Conservation (phyloP, 2,888 invertebrate species). For the Drosophila incognita region DNA sequence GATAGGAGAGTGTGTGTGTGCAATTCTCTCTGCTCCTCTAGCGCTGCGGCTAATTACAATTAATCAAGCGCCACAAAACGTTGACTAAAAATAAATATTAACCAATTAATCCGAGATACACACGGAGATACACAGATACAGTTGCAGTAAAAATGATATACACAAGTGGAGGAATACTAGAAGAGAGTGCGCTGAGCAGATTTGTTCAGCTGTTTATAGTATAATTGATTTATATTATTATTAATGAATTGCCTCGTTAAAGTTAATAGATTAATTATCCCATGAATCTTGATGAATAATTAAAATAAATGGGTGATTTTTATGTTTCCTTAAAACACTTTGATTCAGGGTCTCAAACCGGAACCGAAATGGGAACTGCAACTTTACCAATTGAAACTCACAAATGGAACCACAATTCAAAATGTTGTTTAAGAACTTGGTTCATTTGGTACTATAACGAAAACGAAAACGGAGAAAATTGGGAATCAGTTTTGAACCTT, state of each 20-base stretch:
- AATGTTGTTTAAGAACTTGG: not conserved
- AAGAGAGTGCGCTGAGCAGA: not conserved
- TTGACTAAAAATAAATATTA: constrained; percentile 79
- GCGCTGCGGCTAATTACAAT: constrained; percentile 46
- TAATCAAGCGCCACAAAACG: constrained; percentile 66
- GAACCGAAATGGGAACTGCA: not conserved
- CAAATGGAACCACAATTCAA: not conserved
- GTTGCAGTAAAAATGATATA: not conserved
- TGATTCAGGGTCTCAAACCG: not conserved
- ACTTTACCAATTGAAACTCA: not conserved
- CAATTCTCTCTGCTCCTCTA: constrained; percentile 5
- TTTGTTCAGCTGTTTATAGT: not conserved
- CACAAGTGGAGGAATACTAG: not conserved
- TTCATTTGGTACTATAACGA: not conserved
- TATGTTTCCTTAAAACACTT: not conserved
- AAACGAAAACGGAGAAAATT: not conserved
- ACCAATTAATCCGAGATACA: constrained; percentile 66
- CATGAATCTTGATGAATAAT: not conserved
- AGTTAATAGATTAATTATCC: not conserved
- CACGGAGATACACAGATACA: constrained; percentile 44
- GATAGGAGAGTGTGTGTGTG: constrained; percentile 3
- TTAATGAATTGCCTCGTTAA: not conserved
- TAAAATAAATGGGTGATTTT: fast-evolving
- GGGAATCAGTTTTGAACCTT: not conserved
- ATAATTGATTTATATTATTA: not conserved